Base-by-base conservation (phyloP, 2,888 invertebrate genomes). In the Pandemis cinnamomeana region DNA sequence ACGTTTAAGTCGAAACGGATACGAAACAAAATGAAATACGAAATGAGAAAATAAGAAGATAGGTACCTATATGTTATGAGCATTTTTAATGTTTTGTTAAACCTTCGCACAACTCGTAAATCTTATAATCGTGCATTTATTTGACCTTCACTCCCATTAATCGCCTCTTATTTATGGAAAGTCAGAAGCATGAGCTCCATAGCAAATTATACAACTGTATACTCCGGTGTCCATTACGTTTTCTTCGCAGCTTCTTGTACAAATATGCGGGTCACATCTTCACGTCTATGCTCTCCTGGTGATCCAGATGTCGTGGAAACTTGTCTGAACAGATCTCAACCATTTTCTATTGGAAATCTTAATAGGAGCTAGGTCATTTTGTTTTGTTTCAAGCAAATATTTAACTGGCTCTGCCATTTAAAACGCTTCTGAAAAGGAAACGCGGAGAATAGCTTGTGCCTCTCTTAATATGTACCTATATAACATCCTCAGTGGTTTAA, bases 271-370 rank as follows among this genome's bases (percentile, higher is more conserved):
- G 36, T 3, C 10, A 66, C 46, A 55, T 74, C 78, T 75, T 78
- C 27, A 36, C 51, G 67, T 48, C 78, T 66, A 78, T 84, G 76
- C 36, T 81, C 72, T 15, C 90, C 90, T 90, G 77, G 89, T 91
- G 84, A 4, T 41, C 78, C 80, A 83, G 87, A 89, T 91, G 87
- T 89, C 89, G 86, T 69, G 84, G 80, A 91, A 90, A 89, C 82
- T 82, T 88, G 82, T 80, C 80, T 83, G 83, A 83, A 83, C 85
- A 83, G 83, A 84, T 85, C 81, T 82, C 85, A 83, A 71, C 77
- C 77, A 75, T 82, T 84, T 84, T 77, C 83, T 81, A 74, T 71
- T 73, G 61, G 68, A 74, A 76, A 64, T 66, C 71, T 62, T 67
- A 67, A 60, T 61, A 20, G 13, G 11, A 51, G 42, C 41, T 48